Base-by-base conservation (phyloP, 2,888 invertebrate genomes). In the Archaeoteleia sp. region DNA sequence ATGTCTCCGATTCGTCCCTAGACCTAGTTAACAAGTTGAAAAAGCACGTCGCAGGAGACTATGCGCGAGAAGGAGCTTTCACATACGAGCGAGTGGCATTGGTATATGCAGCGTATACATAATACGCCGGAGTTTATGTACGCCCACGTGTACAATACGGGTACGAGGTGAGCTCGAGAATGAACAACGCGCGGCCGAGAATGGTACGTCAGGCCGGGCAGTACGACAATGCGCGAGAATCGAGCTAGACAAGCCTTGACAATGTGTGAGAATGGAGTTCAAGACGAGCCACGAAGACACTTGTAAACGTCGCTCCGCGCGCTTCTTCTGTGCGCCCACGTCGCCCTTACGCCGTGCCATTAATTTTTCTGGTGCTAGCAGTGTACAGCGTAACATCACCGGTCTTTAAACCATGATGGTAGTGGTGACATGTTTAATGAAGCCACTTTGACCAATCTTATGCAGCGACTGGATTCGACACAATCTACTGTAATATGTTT, bases 251-350 rank as follows among this genome's bases (percentile, higher is more conserved):
- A 71, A 70, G 67, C 62, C 72, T 73, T 68, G 75, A 76, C 77
- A 78, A 76, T 74, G 73, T 49, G 70, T 71, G 71, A 71, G 76
- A 74, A 74, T 69, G 53, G 58, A 62, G 72, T 63, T 61, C 55
- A 58, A 65, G 72, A 57, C 53, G 46, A 70, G 61, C 48, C 57
- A 69, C 72, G 74, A 73, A 70, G 74, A 78, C 78, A 76, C 77
- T 77, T 76, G 78, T 77, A 71, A 72, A 72, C 60, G 77, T 74
- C 74, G 62, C 51, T 67, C 65, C 29, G 35, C 68, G 74, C 75
- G 70, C 71, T 74, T 69, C 72, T 74, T 76, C 74, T 70, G 67
- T 63, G 69, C 51, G 69, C 73, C 62, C 60, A 61, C 67, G 69
- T 67, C 55, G 57, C 58, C 57, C 54, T 37, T 10, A 20, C 67